A percentile compares a stretch with the other conserved stretches of the same genome.
These are phyloP conservation scores for Barypeithes pellucidus DNA, from an alignment of 2,888 invertebrate genomes.

Conservation along the genomic window DNA sequence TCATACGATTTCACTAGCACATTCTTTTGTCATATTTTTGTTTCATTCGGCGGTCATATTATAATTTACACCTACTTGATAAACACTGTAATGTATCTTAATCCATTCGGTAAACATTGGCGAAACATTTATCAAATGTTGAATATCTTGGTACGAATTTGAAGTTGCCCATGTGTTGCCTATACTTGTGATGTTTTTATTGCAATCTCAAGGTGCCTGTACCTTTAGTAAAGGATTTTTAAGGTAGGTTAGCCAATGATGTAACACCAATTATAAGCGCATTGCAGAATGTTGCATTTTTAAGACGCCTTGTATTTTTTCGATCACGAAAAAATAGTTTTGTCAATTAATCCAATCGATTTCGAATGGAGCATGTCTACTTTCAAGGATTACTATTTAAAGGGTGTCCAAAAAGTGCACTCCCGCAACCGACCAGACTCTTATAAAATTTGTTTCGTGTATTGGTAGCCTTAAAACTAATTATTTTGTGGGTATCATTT, in stretches of 20 bases:
- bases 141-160: slow-evolving; percentile 29
- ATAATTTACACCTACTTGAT: slow-evolving; percentile 34
- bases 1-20: slow-evolving; percentile 10
- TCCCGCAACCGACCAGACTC: too few species aligned
- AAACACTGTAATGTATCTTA: slow-evolving; percentile 32
- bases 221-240: slow-evolving; percentile 31
- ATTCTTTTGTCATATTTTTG: slow-evolving; percentile 1
- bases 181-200: slow-evolving; percentile 18
- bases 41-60: not conserved
- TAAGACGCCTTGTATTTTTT: slow-evolving; percentile 7
- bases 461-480: not conserved
- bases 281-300: not conserved
- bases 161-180: slow-evolving; percentile 17
- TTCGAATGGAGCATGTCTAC: too few species aligned
- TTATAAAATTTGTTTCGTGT: too few species aligned
- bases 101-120: slow-evolving; percentile 30
- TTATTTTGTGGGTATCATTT: too few species aligned
- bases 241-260: slow-evolving; percentile 30
- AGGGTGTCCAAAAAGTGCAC: too few species aligned
- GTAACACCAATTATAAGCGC: slow-evolving; percentile 27
- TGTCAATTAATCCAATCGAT: too few species aligned
- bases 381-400: too few species aligned
- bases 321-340: not conserved
- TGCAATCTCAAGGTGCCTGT: slow-evolving; percentile 37
- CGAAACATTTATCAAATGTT: slow-evolving; percentile 29